phyloP scores from a whole-genome alignment of 2,888 invertebrate species.

The Scelioninae gen. 1 region DNA sequence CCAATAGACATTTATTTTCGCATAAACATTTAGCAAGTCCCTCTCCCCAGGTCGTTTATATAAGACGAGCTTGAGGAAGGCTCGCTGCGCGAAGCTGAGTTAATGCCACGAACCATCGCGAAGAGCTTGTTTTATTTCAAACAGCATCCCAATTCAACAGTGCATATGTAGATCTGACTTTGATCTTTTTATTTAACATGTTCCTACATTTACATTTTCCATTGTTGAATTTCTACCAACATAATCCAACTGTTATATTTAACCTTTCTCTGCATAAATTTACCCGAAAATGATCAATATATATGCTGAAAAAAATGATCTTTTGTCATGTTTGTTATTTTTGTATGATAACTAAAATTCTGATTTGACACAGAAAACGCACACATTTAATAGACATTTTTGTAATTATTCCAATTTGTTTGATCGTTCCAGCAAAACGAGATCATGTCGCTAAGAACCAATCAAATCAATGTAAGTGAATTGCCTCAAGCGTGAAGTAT shows the following conservation, averaged over 20 bases:
- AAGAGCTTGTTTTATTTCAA: slow-evolving; percentile 44
- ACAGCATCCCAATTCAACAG: slow-evolving; percentile 32
- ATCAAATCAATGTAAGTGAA: slow-evolving; percentile 85
- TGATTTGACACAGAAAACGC: no score
- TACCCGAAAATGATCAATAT: no score
- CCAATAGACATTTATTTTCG: slow-evolving; percentile 70
- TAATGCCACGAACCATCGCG: slow-evolving; percentile 57
- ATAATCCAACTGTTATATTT: no score
- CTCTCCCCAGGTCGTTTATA: slow-evolving; percentile 60
- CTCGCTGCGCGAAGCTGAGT: slow-evolving; percentile 54
- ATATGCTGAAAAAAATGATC: no score
- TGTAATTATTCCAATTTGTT: slow-evolving; percentile 47
- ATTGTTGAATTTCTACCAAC: no score
- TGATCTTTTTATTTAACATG: slow-evolving; percentile 47
- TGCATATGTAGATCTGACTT: slow-evolving; percentile 41
- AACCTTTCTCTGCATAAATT: no score
- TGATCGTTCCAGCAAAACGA: slow-evolving; percentile 22
- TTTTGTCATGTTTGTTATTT: no score
- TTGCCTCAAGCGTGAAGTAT: slow-evolving; percentile 77
- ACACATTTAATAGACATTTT: no score
- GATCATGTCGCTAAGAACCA: slow-evolving; percentile 74
- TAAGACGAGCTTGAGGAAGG: slow-evolving; percentile 60
- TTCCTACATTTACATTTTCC: not conserved
- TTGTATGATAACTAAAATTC: no score
- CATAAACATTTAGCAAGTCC: slow-evolving; percentile 68